These are phyloP conservation scores for Lophius piscatorius DNA, from an alignment of 2,113 vertebrate species.

Conservation along the genomic window DNA sequence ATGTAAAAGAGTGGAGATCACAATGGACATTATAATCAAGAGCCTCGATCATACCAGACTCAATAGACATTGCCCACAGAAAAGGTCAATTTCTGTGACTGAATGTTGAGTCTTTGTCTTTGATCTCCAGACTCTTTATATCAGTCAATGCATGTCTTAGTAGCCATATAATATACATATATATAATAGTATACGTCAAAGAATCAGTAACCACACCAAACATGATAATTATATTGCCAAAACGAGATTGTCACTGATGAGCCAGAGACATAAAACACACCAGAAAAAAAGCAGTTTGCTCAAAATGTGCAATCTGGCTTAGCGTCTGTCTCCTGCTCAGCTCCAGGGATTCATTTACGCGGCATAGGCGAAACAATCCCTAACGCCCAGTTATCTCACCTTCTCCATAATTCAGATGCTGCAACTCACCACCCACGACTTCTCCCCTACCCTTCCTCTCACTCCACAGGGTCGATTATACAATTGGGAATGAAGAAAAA, in stretches of 20 bases:
- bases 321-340: slow-evolving; percentile 28
- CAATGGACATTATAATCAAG: slow-evolving; percentile 33
- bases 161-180: slow-evolving; percentile 31
- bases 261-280: slow-evolving; percentile 5
- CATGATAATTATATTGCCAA: slow-evolving; percentile 41
- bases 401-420: slow-evolving; percentile 63
- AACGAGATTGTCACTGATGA: slow-evolving; percentile 20
- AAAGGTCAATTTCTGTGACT: slow-evolving; percentile 51
- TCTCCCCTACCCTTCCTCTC: slow-evolving; percentile 14
- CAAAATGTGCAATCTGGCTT: slow-evolving; percentile 21
- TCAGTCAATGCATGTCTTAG: slow-evolving; percentile 46
- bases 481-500: slow-evolving; percentile 20
- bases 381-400: slow-evolving; percentile 66
- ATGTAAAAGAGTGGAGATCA: slow-evolving; percentile 36
- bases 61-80: slow-evolving; percentile 40
- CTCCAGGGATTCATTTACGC: slow-evolving; percentile 59
- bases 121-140: slow-evolving; percentile 3
- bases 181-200: too few relatives aligned
- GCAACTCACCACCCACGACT: slow-evolving; percentile 14
- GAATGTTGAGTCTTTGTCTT: background rate
- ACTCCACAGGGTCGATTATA: slow-evolving; percentile 62
- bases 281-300: background rate
- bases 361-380: slow-evolving; percentile 54
- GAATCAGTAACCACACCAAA: slow-evolving; percentile 31
- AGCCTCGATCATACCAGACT: slow-evolving; percentile 29